Evolutionary conservation across 2,888 invertebrate genomes (phyloP).

Genomic region (Philopedon plagiatum): DNA sequence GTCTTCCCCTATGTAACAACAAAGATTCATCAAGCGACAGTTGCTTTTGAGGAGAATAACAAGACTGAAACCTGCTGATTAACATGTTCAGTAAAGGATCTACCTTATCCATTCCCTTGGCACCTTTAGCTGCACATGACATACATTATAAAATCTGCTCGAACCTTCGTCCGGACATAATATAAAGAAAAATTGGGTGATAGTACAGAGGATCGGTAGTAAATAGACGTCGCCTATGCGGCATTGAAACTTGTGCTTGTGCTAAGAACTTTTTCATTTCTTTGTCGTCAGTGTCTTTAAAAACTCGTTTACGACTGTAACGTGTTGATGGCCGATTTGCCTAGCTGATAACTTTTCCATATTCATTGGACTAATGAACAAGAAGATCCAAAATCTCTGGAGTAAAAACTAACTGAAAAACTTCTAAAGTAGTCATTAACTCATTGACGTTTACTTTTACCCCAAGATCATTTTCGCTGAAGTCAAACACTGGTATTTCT

Average conservation of each 20-base stretch:
- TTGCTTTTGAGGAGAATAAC: conserved; percentile 26
- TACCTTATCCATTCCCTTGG: too few relatives aligned
- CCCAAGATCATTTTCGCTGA: too few relatives aligned
- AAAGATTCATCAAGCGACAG: conserved; percentile 54
- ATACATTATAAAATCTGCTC: conserved; percentile 31
- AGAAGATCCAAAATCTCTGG: too few relatives aligned
- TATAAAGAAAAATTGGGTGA: conserved; percentile 12
- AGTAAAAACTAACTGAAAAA: too few relatives aligned
- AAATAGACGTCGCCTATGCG: conserved; percentile 26
- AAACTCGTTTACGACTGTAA: too few relatives aligned
- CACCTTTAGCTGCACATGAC: neutral
- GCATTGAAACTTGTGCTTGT: neutral
- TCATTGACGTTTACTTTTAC: too few relatives aligned
- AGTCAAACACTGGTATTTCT: too few relatives aligned
- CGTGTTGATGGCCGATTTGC: too few relatives aligned
- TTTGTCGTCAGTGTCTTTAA: too few relatives aligned
- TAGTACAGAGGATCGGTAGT: conserved; percentile 32
- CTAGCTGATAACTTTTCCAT: too few relatives aligned
- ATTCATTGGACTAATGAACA: too few relatives aligned
- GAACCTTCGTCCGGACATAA: conserved; percentile 20
- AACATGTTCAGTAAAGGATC: neutral
- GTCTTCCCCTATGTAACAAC: conserved; percentile 48
- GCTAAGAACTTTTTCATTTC: neutral
- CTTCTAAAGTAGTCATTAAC: too few relatives aligned
- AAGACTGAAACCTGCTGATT: neutral